Percentiles rank a stretch among this genome's conserved stretches.
Conservation (phyloP, 2,113 vertebrate species). For the Ammodytes marinus region DNA sequence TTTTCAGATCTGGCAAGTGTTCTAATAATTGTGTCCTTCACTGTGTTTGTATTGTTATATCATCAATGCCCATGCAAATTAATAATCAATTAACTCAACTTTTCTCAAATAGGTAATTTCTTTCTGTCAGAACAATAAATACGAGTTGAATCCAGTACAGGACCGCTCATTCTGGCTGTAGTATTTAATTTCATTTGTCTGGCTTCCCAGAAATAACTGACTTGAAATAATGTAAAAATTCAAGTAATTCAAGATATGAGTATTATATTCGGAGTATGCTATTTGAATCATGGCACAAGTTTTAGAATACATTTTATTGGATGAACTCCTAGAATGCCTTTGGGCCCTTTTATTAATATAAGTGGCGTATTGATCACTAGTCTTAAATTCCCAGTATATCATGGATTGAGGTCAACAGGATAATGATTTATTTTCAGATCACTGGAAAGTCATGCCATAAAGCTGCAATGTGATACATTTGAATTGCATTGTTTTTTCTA, state of each 20-base stretch:
- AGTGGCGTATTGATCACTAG: slow-evolving; percentile 74
- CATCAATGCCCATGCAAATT: too few relatives aligned
- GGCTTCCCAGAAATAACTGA: neutral
- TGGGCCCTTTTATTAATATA: slow-evolving; percentile 52
- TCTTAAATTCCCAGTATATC: slow-evolving; percentile 54
- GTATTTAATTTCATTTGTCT: neutral
- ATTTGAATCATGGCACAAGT: neutral
- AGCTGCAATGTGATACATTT: too few relatives aligned
- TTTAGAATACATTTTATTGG: slow-evolving; percentile 15
- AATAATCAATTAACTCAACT: too few relatives aligned
- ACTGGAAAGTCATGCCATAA: slow-evolving; percentile 81
- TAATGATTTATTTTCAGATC: slow-evolving; percentile 79
- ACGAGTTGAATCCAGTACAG: neutral
- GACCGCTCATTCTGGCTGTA: neutral
- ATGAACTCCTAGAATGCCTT: slow-evolving; percentile 21
- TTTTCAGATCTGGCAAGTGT: too few relatives aligned
- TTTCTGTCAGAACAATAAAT: neutral
- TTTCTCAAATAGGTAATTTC: neutral
- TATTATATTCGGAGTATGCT: neutral
- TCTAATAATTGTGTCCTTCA: too few relatives aligned
- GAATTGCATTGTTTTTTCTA: too few relatives aligned
- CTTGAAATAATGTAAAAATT: neutral
- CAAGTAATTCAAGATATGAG: neutral
- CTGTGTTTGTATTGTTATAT: too few relatives aligned
- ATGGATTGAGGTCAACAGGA: slow-evolving; percentile 82